These are phyloP conservation scores for Leptinotarsa tumamoca DNA, from an alignment of 2,888 invertebrate genomes.

Conservation along the genomic window DNA sequence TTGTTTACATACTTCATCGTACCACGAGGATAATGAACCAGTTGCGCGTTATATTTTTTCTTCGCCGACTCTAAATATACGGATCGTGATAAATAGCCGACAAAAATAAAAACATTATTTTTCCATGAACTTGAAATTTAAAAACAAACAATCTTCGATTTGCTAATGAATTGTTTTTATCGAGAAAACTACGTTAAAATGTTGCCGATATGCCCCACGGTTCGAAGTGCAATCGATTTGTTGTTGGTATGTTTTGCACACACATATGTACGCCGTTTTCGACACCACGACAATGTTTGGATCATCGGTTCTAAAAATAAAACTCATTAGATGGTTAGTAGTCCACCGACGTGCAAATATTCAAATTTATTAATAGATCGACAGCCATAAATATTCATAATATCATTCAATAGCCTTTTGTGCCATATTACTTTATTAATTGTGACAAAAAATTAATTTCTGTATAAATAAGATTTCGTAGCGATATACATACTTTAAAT, in stretches of 20 bases:
- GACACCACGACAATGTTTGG: not conserved
- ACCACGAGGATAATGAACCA: not conserved
- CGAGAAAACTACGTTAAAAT: not conserved
- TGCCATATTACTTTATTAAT: not conserved
- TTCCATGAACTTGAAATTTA: constrained; percentile 12
- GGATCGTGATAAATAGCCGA: not conserved
- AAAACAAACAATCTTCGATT: not conserved
- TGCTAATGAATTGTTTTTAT: not conserved
- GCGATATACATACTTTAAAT: too few species aligned
- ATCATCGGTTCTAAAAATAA: constrained; percentile 1
- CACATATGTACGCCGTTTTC: too few species aligned
- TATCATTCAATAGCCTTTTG: not conserved
- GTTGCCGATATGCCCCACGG: not conserved
- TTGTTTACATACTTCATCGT: not conserved
- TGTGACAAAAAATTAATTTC: too few species aligned
- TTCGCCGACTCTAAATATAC: constrained; percentile 4
- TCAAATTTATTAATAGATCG: not conserved
- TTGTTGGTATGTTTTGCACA: not conserved
- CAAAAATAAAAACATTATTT: constrained; percentile 18
- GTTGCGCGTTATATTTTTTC: constrained; percentile 1
- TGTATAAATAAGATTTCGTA: too few species aligned
- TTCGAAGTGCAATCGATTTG: not conserved
- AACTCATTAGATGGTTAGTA: not conserved
- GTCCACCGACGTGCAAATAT: not conserved
- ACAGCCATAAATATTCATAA: not conserved